A percentile compares a stretch with the other conserved stretches of the same genome.
Conservation (phyloP, 2,113 vertebrate species). For the Aphyosemion australe region DNA sequence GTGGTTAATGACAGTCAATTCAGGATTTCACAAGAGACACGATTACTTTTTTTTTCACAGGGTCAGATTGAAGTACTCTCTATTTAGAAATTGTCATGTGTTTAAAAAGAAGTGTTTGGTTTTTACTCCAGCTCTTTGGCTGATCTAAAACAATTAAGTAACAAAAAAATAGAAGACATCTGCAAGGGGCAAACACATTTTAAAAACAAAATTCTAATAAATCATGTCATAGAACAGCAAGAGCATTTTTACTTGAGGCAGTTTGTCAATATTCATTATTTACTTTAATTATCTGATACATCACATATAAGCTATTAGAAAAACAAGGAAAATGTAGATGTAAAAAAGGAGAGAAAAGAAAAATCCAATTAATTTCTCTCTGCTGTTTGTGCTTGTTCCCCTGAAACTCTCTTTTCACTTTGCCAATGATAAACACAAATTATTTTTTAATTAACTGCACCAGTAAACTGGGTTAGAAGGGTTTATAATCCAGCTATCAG, state of each 20-base stretch:
- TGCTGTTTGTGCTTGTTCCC: not conserved
- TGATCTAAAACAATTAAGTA: not conserved
- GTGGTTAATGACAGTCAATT: no score
- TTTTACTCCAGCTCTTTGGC: no score
- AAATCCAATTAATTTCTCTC: not conserved
- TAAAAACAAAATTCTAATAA: no score
- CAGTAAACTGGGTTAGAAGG: not conserved
- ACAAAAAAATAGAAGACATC: not conserved
- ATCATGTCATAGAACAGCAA: no score
- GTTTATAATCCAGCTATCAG: constrained; percentile 13
- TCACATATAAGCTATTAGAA: not conserved
- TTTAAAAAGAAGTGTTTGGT: no score
- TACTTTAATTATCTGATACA: constrained; percentile 12
- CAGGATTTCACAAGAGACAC: no score
- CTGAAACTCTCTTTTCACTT: not conserved
- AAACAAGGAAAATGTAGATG: not conserved
- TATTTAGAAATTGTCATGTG: no score
- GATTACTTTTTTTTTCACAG: no score
- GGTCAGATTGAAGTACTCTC: no score
- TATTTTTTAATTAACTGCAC: constrained; percentile 26
- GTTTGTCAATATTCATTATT: not conserved
- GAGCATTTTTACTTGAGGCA: not conserved
- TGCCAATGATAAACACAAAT: constrained; percentile 13
- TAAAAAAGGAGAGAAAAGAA: not conserved
- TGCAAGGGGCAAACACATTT: not conserved